phyloP scores from a whole-genome alignment of 2,888 invertebrate species.

The Autographa pulchrina region DNA sequence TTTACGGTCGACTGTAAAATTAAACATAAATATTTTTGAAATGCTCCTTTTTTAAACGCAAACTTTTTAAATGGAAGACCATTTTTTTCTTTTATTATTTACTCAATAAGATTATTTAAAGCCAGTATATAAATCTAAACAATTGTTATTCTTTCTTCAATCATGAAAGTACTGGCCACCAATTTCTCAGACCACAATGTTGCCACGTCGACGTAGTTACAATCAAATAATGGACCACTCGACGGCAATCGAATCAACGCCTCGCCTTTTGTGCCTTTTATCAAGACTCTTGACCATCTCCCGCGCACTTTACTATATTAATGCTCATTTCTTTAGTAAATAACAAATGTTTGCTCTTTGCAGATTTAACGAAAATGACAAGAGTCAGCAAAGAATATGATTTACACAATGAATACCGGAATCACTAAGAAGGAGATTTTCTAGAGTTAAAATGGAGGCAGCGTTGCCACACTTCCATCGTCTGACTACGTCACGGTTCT shows the following conservation, averaged over 20 bases:
- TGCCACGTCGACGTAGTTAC: slow-evolving; percentile 64
- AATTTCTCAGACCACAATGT: slow-evolving; percentile 57
- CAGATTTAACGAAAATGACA: slow-evolving; percentile 60
- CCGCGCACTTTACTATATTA: slow-evolving; percentile 63
- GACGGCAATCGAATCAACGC: slow-evolving; percentile 66
- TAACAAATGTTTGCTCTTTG: slow-evolving; percentile 60
- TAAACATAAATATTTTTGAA: slow-evolving; percentile 14
- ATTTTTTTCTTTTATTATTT: not conserved
- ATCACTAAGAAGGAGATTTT: slow-evolving; percentile 41
- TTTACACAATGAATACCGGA: slow-evolving; percentile 49
- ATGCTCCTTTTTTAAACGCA: not conserved
- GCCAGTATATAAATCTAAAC: not conserved
- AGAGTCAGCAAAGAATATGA: slow-evolving; percentile 34
- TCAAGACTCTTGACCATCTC: slow-evolving; percentile 57
- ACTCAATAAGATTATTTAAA: not conserved
- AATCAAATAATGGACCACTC: slow-evolving; percentile 83
- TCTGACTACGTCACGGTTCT: slow-evolving; percentile 79
- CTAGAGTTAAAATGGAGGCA: slow-evolving; percentile 79
- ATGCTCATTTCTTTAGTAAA: slow-evolving; percentile 33
- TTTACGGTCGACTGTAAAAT: slow-evolving; percentile 22
- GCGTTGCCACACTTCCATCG: slow-evolving; percentile 83
- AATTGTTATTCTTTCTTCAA: not conserved
- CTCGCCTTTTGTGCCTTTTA: slow-evolving; percentile 55
- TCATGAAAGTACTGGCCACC: slow-evolving; percentile 22
- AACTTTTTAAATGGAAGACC: not conserved